A percentile compares a stretch with the other conserved stretches of the same genome.
phyloP scores from a whole-genome alignment of 1,140 invertebrate species.

The Zaprionus vittiger region DNA sequence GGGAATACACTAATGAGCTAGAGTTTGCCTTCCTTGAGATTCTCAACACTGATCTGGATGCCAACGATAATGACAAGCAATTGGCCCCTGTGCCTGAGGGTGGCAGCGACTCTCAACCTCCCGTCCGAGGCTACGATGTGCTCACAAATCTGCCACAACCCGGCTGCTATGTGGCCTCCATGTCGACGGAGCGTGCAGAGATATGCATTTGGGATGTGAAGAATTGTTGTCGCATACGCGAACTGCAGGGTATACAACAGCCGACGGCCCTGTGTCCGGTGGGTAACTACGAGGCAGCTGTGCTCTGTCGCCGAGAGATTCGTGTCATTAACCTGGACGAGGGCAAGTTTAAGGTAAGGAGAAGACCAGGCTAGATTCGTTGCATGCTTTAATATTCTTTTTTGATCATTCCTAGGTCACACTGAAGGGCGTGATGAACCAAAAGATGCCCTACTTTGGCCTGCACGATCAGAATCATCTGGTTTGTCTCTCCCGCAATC shows the following conservation, averaged over 20 bases:
- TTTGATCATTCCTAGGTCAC: conserved; percentile 78
- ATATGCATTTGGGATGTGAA: conserved; percentile 92
- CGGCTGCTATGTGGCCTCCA: conserved; percentile 89
- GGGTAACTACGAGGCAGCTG: conserved; percentile 90
- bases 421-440: conserved; percentile 95
- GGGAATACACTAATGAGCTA: conserved; percentile 74
- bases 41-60: conserved; percentile 67
- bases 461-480: conserved; percentile 91
- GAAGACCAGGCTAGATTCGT: background rate
- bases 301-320: conserved; percentile 92
- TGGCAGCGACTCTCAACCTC: background rate
- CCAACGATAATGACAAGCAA: conserved; percentile 43
- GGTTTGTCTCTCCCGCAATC: conserved; percentile 92
- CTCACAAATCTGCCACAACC: conserved; percentile 76
- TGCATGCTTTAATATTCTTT: background rate
- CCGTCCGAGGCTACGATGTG: conserved; percentile 69
- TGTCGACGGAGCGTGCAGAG: conserved; percentile 90
- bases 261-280: conserved; percentile 89
- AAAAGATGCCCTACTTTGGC: conserved; percentile 95
- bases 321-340: conserved; percentile 91
- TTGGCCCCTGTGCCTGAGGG: background rate
- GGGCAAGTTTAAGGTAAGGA: conserved; percentile 85
- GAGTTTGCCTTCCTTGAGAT: conserved; percentile 79
- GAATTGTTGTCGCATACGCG: conserved; percentile 88
- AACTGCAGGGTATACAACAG: conserved; percentile 88